Base-by-base conservation (phyloP, 2,888 invertebrate genomes). In the Dusona sp. region DNA sequence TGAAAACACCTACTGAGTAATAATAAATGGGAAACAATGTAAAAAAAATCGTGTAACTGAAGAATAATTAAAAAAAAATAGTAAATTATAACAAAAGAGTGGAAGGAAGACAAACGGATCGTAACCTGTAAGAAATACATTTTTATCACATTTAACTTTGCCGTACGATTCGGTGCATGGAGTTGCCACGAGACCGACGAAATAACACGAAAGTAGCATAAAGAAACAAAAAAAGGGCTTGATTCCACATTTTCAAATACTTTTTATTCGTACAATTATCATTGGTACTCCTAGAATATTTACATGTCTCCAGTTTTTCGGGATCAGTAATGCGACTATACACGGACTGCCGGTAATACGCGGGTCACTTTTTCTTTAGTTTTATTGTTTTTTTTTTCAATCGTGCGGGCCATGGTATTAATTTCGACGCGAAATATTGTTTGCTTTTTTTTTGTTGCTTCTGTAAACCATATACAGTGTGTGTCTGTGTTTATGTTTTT, bases 261-360 rank as follows among this genome's bases (percentile, higher is more conserved):
- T 82, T 80, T 92, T 92, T 92, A 92, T 92, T 92, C 90, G 89
- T 91, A 91, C 90, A 91, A 92, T 91, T 90, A 91, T 90, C 90
- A 90, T 87, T 90, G 89, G 90, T 90, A 92, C 88, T 83, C 83
- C 91, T 91, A 92, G 88, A 61, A 73, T 92, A 91, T 92, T 90
- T 92, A 92, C 91, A 92, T 87, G 83, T 84, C 77, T 88, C 75
- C 83, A 83, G 73, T 84, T 86, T 79, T 87, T 79, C 88, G 89
- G 90, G 84, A 79, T 88, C 89, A 81, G 89, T 88, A 90, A 89
- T 88, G 89, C 90, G 90, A 89, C 86, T 88, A 80, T 84, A 81
- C 86, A 86, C 84, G 85, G 80, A 81, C 81, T 85, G 79, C 70
- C 65, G 57, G 79, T 78, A 83, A 78, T 78, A 72, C 77, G 70